Evolutionary conservation across 1,140 invertebrate genomes (phyloP).

Genomic region (Globodera rostochiensis): DNA sequence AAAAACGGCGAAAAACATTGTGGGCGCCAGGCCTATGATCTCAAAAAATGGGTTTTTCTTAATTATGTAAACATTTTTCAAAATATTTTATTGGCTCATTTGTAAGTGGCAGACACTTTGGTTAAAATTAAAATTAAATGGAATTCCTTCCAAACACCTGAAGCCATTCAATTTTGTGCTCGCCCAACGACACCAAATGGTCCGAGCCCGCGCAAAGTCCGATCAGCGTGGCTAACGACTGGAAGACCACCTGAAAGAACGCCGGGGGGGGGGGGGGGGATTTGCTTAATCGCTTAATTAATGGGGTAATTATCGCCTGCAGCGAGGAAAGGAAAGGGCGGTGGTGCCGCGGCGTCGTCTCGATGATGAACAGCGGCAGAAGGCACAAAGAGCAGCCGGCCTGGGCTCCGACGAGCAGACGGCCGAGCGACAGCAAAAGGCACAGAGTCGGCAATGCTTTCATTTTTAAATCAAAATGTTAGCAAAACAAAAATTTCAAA

Average conservation of each 20-base stretch:
- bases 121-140: background rate
- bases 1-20: slow-evolving; percentile 26
- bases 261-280: background rate
- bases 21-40: slow-evolving; percentile 33
- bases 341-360: slow-evolving; percentile 23
- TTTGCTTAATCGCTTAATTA: slow-evolving; percentile 9
- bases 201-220: slow-evolving; percentile 28
- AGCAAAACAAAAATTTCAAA: background rate
- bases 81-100: background rate
- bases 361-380: slow-evolving; percentile 44
- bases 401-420: slow-evolving; percentile 40
- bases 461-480: no score
- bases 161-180: slow-evolving; percentile 27
- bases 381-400: slow-evolving; percentile 41
- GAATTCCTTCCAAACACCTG: slow-evolving; percentile 21
- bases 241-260: slow-evolving; percentile 36
- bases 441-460: slow-evolving; percentile 17
- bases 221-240: slow-evolving; percentile 39
- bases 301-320: slow-evolving; percentile 27
- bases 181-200: slow-evolving; percentile 22
- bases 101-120: background rate
- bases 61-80: background rate
- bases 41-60: slow-evolving; percentile 12
- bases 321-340: slow-evolving; percentile 42
- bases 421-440: slow-evolving; percentile 33